phyloP scores from a whole-genome alignment of 2,888 invertebrate genomes.

The Argynnis bischoffii region DNA sequence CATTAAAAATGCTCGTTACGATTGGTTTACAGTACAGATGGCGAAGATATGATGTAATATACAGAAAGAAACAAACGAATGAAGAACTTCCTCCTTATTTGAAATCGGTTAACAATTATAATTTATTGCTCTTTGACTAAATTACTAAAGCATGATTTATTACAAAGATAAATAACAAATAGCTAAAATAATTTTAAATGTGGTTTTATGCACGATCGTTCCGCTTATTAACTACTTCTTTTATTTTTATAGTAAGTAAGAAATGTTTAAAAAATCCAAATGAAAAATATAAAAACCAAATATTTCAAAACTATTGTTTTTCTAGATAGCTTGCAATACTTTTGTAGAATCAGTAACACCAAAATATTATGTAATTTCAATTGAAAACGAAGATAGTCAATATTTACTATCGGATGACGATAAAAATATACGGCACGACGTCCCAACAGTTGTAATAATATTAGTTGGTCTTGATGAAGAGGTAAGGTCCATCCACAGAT shows the following conservation, averaged over 20 bases:
- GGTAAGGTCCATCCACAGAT: neutral
- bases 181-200: conserved; percentile 14
- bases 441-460: neutral
- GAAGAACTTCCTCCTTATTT: too few relatives aligned
- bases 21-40: too few relatives aligned
- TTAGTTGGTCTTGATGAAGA: neutral
- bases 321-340: neutral
- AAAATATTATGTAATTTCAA: neutral
- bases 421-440: neutral
- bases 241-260: conserved; percentile 19
- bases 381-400: neutral
- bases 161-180: too few relatives aligned
- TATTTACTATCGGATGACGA: neutral
- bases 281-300: too few relatives aligned
- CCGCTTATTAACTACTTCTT: conserved; percentile 9
- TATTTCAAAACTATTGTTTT: neutral
- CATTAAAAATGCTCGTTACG: too few relatives aligned
- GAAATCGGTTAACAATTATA: too few relatives aligned
- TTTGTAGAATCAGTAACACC: neutral
- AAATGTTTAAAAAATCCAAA: too few relatives aligned
- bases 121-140: too few relatives aligned
- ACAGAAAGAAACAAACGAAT: too few relatives aligned
- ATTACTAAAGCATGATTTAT: too few relatives aligned
- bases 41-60: too few relatives aligned
- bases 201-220: conserved; percentile 16